Conservation (phyloP, 1,140 invertebrate species). For the Diabrotica undecimpunctata region DNA sequence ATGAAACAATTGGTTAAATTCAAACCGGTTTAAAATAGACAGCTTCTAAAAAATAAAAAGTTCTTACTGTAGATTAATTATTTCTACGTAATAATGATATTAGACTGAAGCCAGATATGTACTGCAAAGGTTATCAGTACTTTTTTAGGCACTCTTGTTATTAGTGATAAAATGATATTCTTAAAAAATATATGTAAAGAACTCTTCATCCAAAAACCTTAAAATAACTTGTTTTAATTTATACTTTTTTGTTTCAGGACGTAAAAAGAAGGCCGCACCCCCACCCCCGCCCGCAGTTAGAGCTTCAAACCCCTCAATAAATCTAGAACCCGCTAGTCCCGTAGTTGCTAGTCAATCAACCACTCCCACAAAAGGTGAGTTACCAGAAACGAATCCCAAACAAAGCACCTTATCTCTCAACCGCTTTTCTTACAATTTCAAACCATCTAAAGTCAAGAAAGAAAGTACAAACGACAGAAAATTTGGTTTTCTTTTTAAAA, state of each 20-base stretch:
- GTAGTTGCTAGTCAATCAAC: slow-evolving; percentile 47
- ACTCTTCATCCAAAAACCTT: no score
- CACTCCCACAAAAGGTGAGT: slow-evolving; percentile 21
- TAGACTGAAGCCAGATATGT: no score
- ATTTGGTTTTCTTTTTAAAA: slow-evolving; percentile 1
- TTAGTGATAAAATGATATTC: no score
- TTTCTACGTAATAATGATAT: no score
- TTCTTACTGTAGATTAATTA: no score
- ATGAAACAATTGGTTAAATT: no score
- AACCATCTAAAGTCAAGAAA: slow-evolving; percentile 9
- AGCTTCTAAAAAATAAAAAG: no score
- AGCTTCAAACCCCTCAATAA: slow-evolving; percentile 30
- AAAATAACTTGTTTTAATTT: no score
- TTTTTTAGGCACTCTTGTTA: no score
- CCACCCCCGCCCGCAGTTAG: slow-evolving; percentile 40
- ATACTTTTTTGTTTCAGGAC: slow-evolving; percentile 36
- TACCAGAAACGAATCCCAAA: not conserved
- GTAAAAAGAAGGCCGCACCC: slow-evolving; percentile 47
- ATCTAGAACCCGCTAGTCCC: slow-evolving; percentile 41
- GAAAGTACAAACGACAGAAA: not conserved
- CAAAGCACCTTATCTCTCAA: not conserved
- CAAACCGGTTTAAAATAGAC: no score
- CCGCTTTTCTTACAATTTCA: not conserved
- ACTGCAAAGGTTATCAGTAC: no score
- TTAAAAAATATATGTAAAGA: no score